Evolutionary conservation across 2,888 invertebrate species (phyloP).

Genomic region (Trichopria drosophilae): DNA sequence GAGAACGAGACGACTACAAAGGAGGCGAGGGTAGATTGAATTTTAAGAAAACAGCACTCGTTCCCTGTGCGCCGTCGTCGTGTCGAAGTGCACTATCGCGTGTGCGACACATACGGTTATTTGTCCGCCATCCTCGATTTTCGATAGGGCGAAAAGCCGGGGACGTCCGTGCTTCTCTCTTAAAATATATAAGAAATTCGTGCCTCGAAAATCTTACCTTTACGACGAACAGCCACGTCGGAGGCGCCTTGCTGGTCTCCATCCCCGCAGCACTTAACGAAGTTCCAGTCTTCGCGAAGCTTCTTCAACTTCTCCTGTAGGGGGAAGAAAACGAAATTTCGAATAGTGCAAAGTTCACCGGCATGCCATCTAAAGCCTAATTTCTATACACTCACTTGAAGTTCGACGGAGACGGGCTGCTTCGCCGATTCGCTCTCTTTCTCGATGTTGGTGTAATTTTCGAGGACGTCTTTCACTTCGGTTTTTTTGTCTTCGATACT

Average conservation of each 20-base stretch:
- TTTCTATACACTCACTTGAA: conserved; percentile 55
- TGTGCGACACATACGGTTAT: too few relatives aligned
- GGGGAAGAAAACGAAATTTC: too few relatives aligned
- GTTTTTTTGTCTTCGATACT: conserved; percentile 62
- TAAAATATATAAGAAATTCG: conserved; percentile 11
- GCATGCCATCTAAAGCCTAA: too few relatives aligned
- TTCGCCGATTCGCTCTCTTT: conserved; percentile 61
- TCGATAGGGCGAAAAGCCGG: too few relatives aligned
- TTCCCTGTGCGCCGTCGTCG: conserved; percentile 25
- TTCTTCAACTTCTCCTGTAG: conserved; percentile 62
- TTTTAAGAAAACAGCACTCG: conserved; percentile 35
- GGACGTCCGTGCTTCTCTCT: too few relatives aligned
- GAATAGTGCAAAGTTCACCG: too few relatives aligned
- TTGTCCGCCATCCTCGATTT: too few relatives aligned
- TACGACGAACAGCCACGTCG: conserved; percentile 29
- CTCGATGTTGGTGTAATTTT: conserved; percentile 68
- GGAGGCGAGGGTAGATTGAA: conserved; percentile 35
- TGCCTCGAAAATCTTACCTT: too few relatives aligned
- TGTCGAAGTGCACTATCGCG: conserved; percentile 14
- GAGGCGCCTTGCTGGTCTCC: conserved; percentile 32
- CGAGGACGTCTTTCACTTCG: conserved; percentile 66
- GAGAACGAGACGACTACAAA: too few relatives aligned
- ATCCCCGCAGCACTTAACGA: conserved; percentile 56
- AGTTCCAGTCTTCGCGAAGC: conserved; percentile 62
- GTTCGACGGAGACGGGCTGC: conserved; percentile 59